Conservation (phyloP, 64 coral and sea anemone species). For the Hydrozoanthus tunicans region DNA sequence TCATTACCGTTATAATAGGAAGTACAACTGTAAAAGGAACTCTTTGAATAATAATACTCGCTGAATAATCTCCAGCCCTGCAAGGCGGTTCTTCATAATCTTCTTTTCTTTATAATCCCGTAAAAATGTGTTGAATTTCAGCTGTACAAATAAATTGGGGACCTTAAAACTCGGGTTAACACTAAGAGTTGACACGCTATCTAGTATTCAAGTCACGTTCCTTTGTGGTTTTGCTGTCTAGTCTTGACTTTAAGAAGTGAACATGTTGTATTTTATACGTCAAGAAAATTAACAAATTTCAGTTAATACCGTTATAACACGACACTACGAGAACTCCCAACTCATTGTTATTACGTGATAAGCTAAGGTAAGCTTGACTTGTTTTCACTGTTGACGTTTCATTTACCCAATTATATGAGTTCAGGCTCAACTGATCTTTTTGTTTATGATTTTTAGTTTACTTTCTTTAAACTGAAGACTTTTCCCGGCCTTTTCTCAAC, state of each 20-base stretch:
- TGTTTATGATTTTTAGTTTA: too few relatives aligned
- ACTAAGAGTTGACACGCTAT: background rate
- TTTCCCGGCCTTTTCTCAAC: too few relatives aligned
- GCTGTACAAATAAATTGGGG: background rate
- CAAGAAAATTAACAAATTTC: too few relatives aligned
- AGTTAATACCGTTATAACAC: too few relatives aligned
- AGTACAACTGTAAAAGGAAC: background rate
- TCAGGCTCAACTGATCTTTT: too few relatives aligned
- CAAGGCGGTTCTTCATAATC: conserved; percentile 24
- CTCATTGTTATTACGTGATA: too few relatives aligned
- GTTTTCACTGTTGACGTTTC: too few relatives aligned
- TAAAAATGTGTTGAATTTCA: conserved; percentile 17
- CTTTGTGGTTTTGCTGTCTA: background rate
- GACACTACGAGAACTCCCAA: too few relatives aligned
- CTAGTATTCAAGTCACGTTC: background rate
- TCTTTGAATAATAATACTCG: background rate
- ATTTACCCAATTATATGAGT: too few relatives aligned
- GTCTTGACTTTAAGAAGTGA: background rate
- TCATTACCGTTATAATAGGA: background rate
- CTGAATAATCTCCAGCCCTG: background rate
- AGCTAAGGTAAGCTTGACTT: too few relatives aligned
- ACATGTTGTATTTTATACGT: too few relatives aligned
- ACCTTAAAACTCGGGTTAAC: background rate
- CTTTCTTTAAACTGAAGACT: too few relatives aligned
- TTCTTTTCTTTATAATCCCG: conserved; percentile 35